Conservation (phyloP, 2,797 vertebrate genomes). For the Zenarchopterus dispar region DNA sequence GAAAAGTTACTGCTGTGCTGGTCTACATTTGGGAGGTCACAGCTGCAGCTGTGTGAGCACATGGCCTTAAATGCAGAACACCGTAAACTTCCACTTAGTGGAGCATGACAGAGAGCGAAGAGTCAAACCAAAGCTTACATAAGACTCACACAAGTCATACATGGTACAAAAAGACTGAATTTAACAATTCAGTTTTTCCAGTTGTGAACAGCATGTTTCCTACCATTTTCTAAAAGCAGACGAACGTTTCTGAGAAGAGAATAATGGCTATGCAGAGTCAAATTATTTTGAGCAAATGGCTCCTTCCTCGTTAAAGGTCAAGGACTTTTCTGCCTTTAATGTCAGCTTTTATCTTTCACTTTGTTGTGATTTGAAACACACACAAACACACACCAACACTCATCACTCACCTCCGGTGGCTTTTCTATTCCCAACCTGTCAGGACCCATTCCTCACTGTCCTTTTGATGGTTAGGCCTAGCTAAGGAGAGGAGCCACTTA, state of each 20-base stretch:
- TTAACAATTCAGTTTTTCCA: constrained; percentile 17
- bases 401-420: constrained; percentile 60
- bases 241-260: neutral
- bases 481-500: constrained; percentile 70
- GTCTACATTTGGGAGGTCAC: constrained; percentile 67
- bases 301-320: constrained; percentile 37
- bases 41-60: constrained; percentile 69
- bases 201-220: neutral
- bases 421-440: constrained; percentile 69
- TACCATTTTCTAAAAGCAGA: neutral
- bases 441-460: constrained; percentile 66
- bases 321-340: constrained; percentile 38
- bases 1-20: constrained; percentile 59
- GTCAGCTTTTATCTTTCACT: constrained; percentile 53
- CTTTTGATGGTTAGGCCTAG: constrained; percentile 60
- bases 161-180: constrained; percentile 22
- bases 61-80: constrained; percentile 67
- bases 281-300: neutral
- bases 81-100: constrained; percentile 73
- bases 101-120: constrained; percentile 61
- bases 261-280: constrained; percentile 1
- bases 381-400: constrained; percentile 42
- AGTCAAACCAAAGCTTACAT: constrained; percentile 60
- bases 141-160: constrained; percentile 51
- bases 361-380: constrained; percentile 60